Evolutionary conservation across 2,888 invertebrate genomes (phyloP).

Genomic region (Hirtodrosophila histrioides): DNA sequence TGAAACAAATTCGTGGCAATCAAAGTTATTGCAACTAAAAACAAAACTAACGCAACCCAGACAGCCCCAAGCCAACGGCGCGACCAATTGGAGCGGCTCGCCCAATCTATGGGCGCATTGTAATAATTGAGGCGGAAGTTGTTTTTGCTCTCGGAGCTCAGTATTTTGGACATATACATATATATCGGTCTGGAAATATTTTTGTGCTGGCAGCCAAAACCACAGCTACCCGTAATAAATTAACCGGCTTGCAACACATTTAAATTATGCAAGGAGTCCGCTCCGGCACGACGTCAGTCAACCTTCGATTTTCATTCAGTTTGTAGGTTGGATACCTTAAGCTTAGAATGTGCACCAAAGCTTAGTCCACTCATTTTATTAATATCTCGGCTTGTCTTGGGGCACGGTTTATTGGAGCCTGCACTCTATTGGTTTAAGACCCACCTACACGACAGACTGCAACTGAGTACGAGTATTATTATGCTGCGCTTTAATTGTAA

Average conservation of each 20-base stretch:
- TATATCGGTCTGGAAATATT: conserved; percentile 16
- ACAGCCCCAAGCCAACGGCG: conserved; percentile 25
- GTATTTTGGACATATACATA: conserved; percentile 11
- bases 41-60: conserved; percentile 19
- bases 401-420: conserved; percentile 3
- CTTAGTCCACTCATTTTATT: neutral
- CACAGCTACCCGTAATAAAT: conserved; percentile 37
- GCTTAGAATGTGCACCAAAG: conserved; percentile 31
- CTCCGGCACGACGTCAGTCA: conserved; percentile 25
- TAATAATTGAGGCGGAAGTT: conserved; percentile 49
- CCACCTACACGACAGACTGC: conserved; percentile 30
- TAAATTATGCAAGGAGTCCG: conserved; percentile 32
- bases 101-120: conserved; percentile 39
- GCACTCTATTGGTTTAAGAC: conserved; percentile 10
- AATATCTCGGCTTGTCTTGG: conserved; percentile 1
- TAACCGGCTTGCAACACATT: conserved; percentile 38
- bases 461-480: conserved; percentile 10
- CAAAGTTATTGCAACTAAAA: conserved; percentile 47
- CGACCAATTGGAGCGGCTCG: conserved; percentile 25
- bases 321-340: conserved; percentile 10
- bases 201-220: conserved; percentile 24
- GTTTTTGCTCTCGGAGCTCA: conserved; percentile 24
- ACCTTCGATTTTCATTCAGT: conserved; percentile 28
- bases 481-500: conserved; percentile 43
- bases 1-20: conserved; percentile 54